Evolutionary conservation across 2,888 invertebrate species (phyloP), one percentile per base, ranked within the genome.

Genomic region (Ennomos erosarius): DNA sequence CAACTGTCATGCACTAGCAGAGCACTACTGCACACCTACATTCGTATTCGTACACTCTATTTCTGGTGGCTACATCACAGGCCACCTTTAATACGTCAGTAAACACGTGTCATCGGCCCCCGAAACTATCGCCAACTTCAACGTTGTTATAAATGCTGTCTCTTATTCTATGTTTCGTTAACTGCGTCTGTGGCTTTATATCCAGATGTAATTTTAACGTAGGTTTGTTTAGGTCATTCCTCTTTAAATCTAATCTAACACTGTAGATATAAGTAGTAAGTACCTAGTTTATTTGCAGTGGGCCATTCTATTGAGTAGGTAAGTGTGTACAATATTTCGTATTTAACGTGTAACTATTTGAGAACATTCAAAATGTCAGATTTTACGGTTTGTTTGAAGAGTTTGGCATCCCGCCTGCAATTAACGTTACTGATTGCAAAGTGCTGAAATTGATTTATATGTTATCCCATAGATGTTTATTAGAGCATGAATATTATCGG

Each of bases 71-170:
- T 79, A 84, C 88, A 87, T 87, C 87, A 87, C 78, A 66, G 71
- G 76, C 80, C 81, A 83, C 81, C 79, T 81, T 79, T 76, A 68
- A 64, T 73, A 75, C 85, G 85, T 82, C 84, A 85, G 73, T 59
- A 65, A 71, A 69, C 86, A 85, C 85, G 84, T 87, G 86, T 85
- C 82, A 81, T 83, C 84, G 79, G 74, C 80, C 84, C 64, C 64
- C 68, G 67, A 72, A 60, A 71, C 67, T 65, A 75, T 75, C 70
- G 76, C 74, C 74, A 75, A 74, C 68, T 69, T 63, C 64, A 71
- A 68, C 68, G 64, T 64, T 6, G 26, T 0, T 26, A 26, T 26
- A 67, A 71, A 64, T 64, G 70, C 70, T 68, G 67, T 69, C 68
- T 55, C 68, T 59, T 59, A 38, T 57, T 56, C 52, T 48, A 63